A percentile compares a stretch with the other conserved stretches of the same genome.
Conservation (phyloP, 2,113 vertebrate genomes). For the Tursiops truncatus region DNA sequence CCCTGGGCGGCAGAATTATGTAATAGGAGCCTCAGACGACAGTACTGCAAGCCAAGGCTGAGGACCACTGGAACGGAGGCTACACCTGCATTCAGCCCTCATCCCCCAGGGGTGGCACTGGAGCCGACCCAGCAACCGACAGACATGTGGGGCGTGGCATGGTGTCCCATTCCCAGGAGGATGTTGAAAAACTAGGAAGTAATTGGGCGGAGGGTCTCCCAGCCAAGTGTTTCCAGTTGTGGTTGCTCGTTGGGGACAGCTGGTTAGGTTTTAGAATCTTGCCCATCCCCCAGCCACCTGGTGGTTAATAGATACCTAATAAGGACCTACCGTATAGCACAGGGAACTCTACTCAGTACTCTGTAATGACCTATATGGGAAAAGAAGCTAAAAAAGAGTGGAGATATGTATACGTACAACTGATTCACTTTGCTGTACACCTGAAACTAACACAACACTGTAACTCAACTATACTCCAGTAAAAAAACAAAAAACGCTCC, state of each 20-base stretch:
- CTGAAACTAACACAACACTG: too few species aligned
- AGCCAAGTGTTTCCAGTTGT: not conserved
- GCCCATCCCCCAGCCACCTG: not conserved
- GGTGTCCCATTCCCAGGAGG: rapidly evolving
- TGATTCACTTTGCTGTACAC: too few species aligned
- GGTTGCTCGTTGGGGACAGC: not conserved
- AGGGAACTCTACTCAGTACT: too few species aligned
- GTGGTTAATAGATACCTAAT: too few species aligned
- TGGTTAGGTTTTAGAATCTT: not conserved
- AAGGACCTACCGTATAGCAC: too few species aligned
- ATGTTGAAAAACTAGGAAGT: not conserved
- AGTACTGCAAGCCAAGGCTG: rapidly evolving
- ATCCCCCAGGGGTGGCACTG: not conserved
- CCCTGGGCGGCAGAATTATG: not conserved
- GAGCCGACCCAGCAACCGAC: not conserved
- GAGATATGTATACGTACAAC: too few species aligned
- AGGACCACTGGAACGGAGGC: not conserved
- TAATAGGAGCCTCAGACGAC: not conserved
- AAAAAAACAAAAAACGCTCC: not conserved
- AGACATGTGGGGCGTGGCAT: not conserved
- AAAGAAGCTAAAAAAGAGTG: too few species aligned
- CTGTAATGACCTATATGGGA: too few species aligned
- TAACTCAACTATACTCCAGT: too few species aligned
- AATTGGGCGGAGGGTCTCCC: not conserved
- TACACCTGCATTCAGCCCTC: too few species aligned